Percentiles rank a stretch among this genome's conserved stretches.
Evolutionary conservation across 2,888 invertebrate species (phyloP).

Genomic region (Nephrotoma appendiculata): DNA sequence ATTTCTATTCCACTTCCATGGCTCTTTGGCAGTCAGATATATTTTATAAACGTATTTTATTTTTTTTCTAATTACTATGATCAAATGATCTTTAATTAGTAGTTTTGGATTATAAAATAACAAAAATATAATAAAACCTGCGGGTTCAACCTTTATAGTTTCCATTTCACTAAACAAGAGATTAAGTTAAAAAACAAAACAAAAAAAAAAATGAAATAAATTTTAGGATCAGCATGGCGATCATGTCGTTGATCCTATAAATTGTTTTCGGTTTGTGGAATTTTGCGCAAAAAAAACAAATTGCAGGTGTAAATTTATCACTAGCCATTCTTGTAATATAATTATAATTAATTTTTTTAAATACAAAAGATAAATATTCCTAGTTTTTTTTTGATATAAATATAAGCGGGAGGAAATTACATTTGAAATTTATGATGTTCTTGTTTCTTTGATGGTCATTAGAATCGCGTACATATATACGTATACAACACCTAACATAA

Average conservation of each 20-base stretch:
- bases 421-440: neutral
- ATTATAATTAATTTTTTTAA: neutral
- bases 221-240: neutral
- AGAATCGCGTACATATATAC: neutral
- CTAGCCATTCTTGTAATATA: neutral
- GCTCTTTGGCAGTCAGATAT: neutral
- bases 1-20: neutral
- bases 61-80: neutral
- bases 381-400: neutral
- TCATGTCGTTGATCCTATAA: neutral
- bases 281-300: neutral
- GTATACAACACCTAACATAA: neutral
- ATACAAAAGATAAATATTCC: neutral
- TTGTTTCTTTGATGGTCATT: neutral
- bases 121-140: neutral
- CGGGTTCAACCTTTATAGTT: neutral
- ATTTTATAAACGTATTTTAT: neutral
- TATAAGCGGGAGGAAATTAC: neutral
- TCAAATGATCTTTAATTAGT: neutral
- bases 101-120: neutral
- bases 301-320: neutral
- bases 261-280: neutral
- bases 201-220: neutral
- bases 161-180: neutral
- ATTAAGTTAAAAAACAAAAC: neutral